Percentiles rank a stretch among this genome's conserved stretches.
Conservation (phyloP, 2,888 invertebrate species). For the Apamea sordens region DNA sequence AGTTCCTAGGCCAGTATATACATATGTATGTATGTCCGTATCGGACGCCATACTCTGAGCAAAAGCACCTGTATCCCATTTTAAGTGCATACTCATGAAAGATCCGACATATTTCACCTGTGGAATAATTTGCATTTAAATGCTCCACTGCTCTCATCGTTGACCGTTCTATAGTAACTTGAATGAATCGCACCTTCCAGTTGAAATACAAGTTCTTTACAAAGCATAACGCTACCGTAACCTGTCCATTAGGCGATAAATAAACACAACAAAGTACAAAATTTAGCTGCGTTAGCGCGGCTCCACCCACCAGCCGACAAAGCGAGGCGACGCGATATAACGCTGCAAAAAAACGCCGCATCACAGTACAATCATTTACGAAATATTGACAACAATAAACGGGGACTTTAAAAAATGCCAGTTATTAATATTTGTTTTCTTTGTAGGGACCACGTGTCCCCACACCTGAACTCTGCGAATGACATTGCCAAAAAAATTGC, state of each 20-base stretch:
- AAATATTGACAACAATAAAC: slow-evolving; percentile 90
- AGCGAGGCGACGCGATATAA: slow-evolving; percentile 77
- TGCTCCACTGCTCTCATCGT: neutral
- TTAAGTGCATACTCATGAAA: no score
- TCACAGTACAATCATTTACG: slow-evolving; percentile 90
- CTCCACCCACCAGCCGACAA: slow-evolving; percentile 83
- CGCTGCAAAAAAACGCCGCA: slow-evolving; percentile 84
- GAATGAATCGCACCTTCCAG: slow-evolving; percentile 50
- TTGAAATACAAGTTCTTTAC: slow-evolving; percentile 43
- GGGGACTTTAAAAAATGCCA: slow-evolving; percentile 89
- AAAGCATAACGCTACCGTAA: slow-evolving; percentile 75
- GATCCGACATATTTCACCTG: neutral
- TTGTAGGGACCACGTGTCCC: slow-evolving; percentile 89
- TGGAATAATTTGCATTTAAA: neutral
- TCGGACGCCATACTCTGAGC: no score
- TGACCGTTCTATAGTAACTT: slow-evolving; percentile 7
- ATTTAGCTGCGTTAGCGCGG: slow-evolving; percentile 80
- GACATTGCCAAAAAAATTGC: slow-evolving; percentile 86
- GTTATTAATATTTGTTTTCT: slow-evolving; percentile 90
- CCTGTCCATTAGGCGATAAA: slow-evolving; percentile 88
- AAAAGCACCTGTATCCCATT: no score
- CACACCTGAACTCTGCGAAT: slow-evolving; percentile 89
- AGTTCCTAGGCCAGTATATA: no score
- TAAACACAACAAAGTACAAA: slow-evolving; percentile 84
- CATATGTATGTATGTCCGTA: no score